Conservation (phyloP, 2,888 invertebrate species). For the Sphaerophoria rueppellii region DNA sequence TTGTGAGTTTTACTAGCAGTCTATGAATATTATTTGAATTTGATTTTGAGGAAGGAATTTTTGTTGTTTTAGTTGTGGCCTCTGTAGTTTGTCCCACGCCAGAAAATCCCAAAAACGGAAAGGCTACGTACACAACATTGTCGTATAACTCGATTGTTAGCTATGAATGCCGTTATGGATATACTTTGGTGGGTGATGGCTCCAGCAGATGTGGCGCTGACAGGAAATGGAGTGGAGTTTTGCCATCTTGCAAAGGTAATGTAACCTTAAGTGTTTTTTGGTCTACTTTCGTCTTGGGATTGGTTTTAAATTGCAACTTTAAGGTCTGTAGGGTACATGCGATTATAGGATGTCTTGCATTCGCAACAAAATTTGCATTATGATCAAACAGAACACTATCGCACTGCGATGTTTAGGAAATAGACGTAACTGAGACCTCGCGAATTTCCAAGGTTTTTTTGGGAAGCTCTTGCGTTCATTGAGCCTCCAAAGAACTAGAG, state of each 20-base stretch:
- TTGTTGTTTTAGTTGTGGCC: slow-evolving; percentile 86
- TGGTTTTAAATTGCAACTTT: not conserved
- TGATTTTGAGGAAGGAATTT: not conserved
- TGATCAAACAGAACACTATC: too few species aligned
- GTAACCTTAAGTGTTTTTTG: not conserved
- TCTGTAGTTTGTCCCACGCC: slow-evolving; percentile 97
- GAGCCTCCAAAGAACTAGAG: too few species aligned
- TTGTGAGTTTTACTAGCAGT: slow-evolving; percentile 86
- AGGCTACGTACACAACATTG: slow-evolving; percentile 94
- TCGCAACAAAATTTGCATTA: too few species aligned
- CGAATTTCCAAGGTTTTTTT: too few species aligned
- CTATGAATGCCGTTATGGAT: slow-evolving; percentile 98
- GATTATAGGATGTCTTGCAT: too few species aligned
- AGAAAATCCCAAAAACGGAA: slow-evolving; percentile 95
- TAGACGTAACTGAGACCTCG: too few species aligned
- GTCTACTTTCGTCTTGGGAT: not conserved
- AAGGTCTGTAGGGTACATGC: too few species aligned
- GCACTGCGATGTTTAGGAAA: too few species aligned
- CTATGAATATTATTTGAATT: not conserved
- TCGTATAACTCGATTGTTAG: slow-evolving; percentile 97
- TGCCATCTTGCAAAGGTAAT: slow-evolving; percentile 94
- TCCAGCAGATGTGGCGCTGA: slow-evolving; percentile 97
- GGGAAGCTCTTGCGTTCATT: too few species aligned
- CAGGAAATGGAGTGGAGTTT: slow-evolving; percentile 96
- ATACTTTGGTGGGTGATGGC: slow-evolving; percentile 93